Conservation (phyloP, 1,140 invertebrate genomes). For the Orchesella cincta region DNA sequence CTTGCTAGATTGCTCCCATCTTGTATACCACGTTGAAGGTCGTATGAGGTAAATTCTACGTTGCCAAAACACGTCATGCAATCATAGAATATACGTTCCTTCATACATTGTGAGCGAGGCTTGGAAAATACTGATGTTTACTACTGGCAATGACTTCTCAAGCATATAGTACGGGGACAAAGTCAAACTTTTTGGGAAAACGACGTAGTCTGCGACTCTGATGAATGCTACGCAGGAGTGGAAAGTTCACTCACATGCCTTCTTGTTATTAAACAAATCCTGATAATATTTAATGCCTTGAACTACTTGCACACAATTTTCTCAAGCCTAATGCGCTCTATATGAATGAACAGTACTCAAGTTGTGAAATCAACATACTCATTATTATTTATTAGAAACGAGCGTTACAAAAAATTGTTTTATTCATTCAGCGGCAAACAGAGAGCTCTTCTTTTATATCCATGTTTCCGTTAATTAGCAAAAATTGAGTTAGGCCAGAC, state of each 20-base stretch:
- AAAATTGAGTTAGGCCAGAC: no score
- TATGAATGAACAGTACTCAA: no score
- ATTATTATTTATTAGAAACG: no score
- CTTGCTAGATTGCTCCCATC: background rate
- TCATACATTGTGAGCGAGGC: background rate
- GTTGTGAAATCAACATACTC: no score
- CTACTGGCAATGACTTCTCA: conserved; percentile 22
- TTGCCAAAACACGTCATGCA: conserved; percentile 14
- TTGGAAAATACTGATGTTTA: conserved; percentile 19
- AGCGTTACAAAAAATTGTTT: no score
- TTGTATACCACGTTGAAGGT: background rate
- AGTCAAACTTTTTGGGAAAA: conserved; percentile 29
- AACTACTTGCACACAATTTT: conserved; percentile 28
- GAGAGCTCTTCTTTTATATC: no score
- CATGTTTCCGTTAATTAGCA: no score
- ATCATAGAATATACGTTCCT: background rate
- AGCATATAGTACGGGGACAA: conserved; percentile 24
- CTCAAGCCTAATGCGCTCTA: no score
- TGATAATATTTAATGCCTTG: conserved; percentile 6
- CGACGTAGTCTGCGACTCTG: background rate
- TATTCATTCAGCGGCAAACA: no score
- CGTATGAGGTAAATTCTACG: conserved; percentile 20
- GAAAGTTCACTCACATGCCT: conserved; percentile 23
- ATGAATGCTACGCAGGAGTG: background rate
- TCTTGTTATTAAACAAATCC: conserved; percentile 19